Percentiles rank a stretch among this genome's conserved stretches.
These are phyloP conservation scores for Antheraea assamensis DNA, from an alignment of 2,888 invertebrate species.

Conservation along the genomic window DNA sequence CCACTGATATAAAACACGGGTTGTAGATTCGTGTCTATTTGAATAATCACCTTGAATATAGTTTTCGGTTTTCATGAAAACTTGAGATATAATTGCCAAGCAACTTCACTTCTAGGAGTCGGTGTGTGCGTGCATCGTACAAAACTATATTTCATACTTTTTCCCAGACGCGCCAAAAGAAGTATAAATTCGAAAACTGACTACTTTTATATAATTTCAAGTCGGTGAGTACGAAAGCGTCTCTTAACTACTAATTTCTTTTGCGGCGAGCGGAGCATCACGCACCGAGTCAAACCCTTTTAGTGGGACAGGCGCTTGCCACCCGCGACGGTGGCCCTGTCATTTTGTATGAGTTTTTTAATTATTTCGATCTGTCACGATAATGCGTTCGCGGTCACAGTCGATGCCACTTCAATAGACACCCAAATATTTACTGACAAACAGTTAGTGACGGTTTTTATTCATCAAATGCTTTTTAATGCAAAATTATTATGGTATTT, in stretches of 20 bases:
- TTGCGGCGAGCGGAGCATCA: conserved; percentile 47
- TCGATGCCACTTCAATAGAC: conserved; percentile 5
- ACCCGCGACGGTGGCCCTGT: conserved; percentile 54
- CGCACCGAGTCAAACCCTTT: conserved; percentile 69
- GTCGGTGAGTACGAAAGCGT: background rate
- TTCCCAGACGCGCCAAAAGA: no score
- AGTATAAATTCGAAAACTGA: no score
- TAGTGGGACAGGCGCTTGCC: conserved; percentile 56
- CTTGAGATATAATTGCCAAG: no score
- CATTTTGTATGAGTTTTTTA: conserved; percentile 28
- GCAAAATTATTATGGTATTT: background rate
- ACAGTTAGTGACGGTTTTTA: background rate
- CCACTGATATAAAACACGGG: no score
- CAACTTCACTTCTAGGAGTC: no score
- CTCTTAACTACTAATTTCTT: conserved; percentile 56
- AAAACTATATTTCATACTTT: no score
- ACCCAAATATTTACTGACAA: background rate
- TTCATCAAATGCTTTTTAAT: background rate
- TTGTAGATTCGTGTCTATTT: no score
- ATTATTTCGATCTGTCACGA: conserved; percentile 24
- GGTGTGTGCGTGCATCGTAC: no score
- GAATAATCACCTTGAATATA: no score
- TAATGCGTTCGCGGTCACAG: conserved; percentile 11
- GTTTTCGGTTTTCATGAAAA: no score
- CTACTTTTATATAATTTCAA: background rate